These are phyloP conservation scores for Strix occidentalis DNA, from an alignment of 2,797 vertebrate species.

Conservation along the genomic window DNA sequence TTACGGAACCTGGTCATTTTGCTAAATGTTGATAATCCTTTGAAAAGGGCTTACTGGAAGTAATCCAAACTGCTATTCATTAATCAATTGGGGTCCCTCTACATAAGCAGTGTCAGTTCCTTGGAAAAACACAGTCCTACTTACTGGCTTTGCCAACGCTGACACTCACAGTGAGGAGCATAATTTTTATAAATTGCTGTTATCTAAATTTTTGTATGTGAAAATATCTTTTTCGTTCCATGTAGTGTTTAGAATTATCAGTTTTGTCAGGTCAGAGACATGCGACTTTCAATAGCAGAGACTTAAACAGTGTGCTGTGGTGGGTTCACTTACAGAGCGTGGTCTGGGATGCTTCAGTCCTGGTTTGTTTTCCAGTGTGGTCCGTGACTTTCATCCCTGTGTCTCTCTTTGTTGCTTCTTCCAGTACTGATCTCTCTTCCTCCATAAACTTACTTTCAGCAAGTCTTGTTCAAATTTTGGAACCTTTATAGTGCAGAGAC, in stretches of 20 bases:
- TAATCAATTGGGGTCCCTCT: background rate
- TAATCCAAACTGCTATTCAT: conserved; percentile 53
- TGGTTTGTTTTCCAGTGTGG: background rate
- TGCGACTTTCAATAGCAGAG: background rate
- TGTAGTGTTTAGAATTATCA: background rate
- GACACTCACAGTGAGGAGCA: background rate
- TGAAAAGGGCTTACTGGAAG: conserved; percentile 51
- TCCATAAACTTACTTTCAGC: background rate
- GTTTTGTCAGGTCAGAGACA: background rate
- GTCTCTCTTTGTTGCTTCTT: background rate
- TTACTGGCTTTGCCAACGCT: background rate
- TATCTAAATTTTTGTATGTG: background rate
- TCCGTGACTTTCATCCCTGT: background rate
- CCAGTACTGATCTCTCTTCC: background rate
- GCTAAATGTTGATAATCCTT: conserved; percentile 56
- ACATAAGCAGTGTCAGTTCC: background rate
- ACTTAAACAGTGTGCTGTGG: background rate
- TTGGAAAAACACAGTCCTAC: background rate
- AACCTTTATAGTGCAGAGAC: background rate
- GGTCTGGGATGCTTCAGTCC: background rate
- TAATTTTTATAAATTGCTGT: background rate
- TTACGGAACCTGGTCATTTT: conserved; percentile 34
- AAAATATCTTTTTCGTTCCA: background rate
- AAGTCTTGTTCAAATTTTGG: background rate
- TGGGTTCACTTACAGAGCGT: background rate